A percentile compares a stretch with the other conserved stretches of the same genome.
phyloP scores from a whole-genome alignment of 2,888 invertebrate genomes.

The Platycheirus rosarum region DNA sequence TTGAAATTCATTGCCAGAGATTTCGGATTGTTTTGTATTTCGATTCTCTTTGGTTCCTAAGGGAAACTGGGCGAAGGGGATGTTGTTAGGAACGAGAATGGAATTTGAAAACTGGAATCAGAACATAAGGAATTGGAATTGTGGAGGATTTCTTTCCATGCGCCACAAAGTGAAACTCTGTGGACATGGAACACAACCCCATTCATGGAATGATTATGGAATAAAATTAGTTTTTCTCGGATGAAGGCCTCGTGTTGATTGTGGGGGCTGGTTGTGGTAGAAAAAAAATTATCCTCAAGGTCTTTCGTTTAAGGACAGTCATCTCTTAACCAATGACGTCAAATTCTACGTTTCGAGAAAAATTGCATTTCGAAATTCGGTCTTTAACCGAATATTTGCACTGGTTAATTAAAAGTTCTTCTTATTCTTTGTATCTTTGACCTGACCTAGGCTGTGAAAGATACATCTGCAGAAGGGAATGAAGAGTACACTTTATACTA shows the following conservation, averaged over 20 bases:
- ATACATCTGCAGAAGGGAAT: conserved; percentile 19
- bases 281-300: conserved; percentile 41
- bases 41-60: conserved; percentile 31
- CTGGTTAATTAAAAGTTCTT: conserved; percentile 57
- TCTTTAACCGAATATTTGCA: conserved; percentile 45
- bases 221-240: conserved; percentile 33
- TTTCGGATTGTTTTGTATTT: conserved; percentile 64
- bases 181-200: conserved; percentile 63
- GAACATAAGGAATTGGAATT: conserved; percentile 6
- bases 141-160: conserved; percentile 34
- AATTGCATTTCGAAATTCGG: conserved; percentile 40
- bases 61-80: conserved; percentile 16
- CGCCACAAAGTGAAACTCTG: conserved; percentile 18
- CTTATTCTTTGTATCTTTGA: conserved; percentile 22
- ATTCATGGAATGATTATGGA: conserved; percentile 66
- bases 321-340: conserved; percentile 24
- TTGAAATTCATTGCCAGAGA: conserved; percentile 52
- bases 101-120: background rate
- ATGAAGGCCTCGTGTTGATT: conserved; percentile 29
- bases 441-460: conserved; percentile 57
- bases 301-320: conserved; percentile 35
- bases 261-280: background rate
- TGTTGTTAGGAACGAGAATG: background rate
- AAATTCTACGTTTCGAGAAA: background rate
- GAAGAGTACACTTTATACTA: background rate